Percentiles rank a stretch among this genome's conserved stretches.
Conservation (phyloP, 2,797 vertebrate species). For the Lates japonicus region DNA sequence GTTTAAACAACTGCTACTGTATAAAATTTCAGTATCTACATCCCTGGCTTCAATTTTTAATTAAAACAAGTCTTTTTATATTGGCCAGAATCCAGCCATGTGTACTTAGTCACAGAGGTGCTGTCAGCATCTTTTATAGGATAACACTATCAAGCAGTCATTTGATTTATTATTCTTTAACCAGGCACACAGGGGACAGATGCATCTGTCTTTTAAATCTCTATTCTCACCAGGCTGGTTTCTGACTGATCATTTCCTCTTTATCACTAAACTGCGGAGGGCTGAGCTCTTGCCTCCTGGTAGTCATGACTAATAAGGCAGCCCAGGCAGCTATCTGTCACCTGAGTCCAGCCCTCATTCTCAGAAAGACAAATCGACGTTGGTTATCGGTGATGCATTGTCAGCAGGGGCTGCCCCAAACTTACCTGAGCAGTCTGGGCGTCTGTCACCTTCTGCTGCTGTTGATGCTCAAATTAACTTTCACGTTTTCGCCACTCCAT, state of each 20-base stretch:
- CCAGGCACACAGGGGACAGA: conserved; percentile 55
- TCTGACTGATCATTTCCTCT: conserved; percentile 37
- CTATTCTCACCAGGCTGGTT: conserved; percentile 23
- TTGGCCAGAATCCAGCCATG: conserved; percentile 15
- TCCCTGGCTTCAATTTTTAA: neutral
- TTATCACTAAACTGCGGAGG: neutral
- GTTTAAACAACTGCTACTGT: neutral
- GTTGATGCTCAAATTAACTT: conserved; percentile 53
- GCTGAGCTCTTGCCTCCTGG: no score
- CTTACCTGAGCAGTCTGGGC: conserved; percentile 42
- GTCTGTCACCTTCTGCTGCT: conserved; percentile 21
- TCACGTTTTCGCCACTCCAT: conserved; percentile 37
- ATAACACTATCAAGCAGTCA: conserved; percentile 58
- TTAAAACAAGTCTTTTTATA: neutral
- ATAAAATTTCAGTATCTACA: neutral
- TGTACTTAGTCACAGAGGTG: conserved; percentile 26
- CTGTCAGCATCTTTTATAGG: conserved; percentile 56
- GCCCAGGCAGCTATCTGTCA: conserved; percentile 23
- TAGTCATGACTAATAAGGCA: no score
- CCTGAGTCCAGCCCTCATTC: conserved; percentile 1
- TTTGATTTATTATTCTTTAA: conserved; percentile 62
- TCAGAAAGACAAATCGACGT: conserved; percentile 7
- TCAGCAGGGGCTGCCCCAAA: conserved; percentile 77
- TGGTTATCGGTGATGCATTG: conserved; percentile 21
- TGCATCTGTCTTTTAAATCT: conserved; percentile 60